Conservation (phyloP, 2,113 vertebrate genomes). For the Rhegmatorhina hoffmannsi region DNA sequence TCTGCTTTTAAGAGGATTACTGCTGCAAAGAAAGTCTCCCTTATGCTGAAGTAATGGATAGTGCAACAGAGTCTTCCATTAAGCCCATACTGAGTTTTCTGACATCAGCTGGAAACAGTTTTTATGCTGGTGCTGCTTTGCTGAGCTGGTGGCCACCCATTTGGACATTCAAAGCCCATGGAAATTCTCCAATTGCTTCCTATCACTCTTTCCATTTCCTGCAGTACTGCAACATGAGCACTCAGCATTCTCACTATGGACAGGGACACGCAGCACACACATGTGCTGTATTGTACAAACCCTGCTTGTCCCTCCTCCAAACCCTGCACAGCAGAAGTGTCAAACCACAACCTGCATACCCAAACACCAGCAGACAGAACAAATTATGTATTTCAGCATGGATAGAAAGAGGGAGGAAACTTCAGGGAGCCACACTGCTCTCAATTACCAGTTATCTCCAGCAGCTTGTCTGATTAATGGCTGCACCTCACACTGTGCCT, state of each 20-base stretch:
- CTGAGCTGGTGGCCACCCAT: neutral
- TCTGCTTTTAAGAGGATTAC: neutral
- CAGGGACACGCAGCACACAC: neutral
- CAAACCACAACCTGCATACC: neutral
- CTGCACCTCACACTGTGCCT: conserved; percentile 20
- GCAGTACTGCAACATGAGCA: neutral
- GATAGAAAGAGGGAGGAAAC: neutral
- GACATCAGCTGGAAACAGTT: neutral
- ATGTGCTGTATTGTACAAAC: neutral
- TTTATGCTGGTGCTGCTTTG: neutral
- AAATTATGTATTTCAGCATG: neutral
- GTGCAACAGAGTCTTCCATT: neutral
- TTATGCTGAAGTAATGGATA: neutral
- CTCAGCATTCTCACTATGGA: neutral
- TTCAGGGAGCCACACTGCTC: neutral
- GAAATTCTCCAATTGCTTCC: neutral
- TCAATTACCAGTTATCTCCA: conserved; percentile 44
- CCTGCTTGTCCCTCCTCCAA: neutral
- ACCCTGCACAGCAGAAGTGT: neutral
- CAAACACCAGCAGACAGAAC: neutral
- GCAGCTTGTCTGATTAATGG: conserved; percentile 43
- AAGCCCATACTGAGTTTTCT: neutral
- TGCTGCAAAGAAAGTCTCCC: neutral
- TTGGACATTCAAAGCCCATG: neutral
- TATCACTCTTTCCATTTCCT: neutral